These are phyloP conservation scores for Urocynchramus pylzowi DNA, from an alignment of 2,113 vertebrate species.

Conservation along the genomic window DNA sequence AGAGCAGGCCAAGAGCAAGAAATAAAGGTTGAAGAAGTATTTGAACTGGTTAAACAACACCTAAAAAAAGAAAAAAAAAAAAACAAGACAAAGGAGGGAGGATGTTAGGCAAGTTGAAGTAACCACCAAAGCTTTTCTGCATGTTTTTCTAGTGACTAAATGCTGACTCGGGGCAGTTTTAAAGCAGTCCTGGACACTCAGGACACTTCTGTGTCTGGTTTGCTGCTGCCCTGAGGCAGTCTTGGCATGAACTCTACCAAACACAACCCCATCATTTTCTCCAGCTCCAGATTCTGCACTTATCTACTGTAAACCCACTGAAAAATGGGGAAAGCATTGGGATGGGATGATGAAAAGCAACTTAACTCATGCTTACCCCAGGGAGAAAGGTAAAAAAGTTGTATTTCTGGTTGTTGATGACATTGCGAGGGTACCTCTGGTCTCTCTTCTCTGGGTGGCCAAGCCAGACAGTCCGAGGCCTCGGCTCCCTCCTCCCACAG, in stretches of 20 bases:
- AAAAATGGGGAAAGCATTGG: neutral
- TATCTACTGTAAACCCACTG: neutral
- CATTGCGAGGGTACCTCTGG: constrained; percentile 93
- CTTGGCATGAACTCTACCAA: neutral
- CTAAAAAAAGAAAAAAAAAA: constrained; percentile 51
- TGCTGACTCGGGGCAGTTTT: neutral
- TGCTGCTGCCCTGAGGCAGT: neutral
- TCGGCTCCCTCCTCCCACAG: constrained; percentile 89
- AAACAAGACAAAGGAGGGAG: neutral
- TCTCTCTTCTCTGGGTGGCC: constrained; percentile 97
- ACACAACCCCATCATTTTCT: neutral
- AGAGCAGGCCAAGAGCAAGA: constrained; percentile 93
- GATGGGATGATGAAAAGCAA: accelerated
- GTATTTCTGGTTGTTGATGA: constrained; percentile 99
- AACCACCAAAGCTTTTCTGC: neutral
- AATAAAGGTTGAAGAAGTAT: constrained; percentile 98
- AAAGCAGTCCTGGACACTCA: neutral
- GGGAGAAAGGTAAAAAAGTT: constrained; percentile 97
- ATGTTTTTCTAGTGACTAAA: neutral
- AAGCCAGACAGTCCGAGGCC: constrained; percentile 93
- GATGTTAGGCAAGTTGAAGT: neutral
- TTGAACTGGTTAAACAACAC: constrained; percentile 98
- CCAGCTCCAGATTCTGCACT: neutral
- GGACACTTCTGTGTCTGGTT: neutral
- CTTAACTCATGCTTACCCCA: constrained; percentile 73